Evolutionary conservation across 2,888 invertebrate genomes (phyloP), one percentile per base, ranked within the genome.

Genomic region (Dicyrtomina minuta): DNA sequence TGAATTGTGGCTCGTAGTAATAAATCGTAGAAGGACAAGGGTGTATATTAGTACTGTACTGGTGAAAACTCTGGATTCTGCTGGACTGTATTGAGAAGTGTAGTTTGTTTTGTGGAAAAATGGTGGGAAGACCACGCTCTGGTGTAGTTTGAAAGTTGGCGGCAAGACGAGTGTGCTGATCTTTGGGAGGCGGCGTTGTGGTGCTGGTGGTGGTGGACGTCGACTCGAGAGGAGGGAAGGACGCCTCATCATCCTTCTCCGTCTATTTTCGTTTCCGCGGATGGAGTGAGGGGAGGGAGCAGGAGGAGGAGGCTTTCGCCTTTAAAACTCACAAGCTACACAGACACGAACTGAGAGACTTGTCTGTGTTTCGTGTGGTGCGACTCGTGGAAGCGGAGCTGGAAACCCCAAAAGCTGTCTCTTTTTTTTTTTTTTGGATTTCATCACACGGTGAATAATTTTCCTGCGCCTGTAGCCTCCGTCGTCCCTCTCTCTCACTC

Each of bases 71-170:
- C n/a, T n/a, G n/a, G n/a, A n/a, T n/a, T n/a, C n/a, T n/a, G n/a
- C n/a, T n/a, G n/a, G n/a, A n/a, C n/a, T n/a, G n/a, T n/a, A n/a
- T n/a, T n/a, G 4, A 33, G 4, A 5, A 33, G 33, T 33, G 4
- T 33, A 33, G 33, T 33, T 8, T 33, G 33, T 33, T 33, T 3
- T 33, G 24, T 15, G 27, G 55, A 39, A 58, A 58, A 58, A 58
- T 39, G 58, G 58, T 33, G 58, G 58, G 58, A 58, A 58, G 58
- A 55, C 58, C 58, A 58, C 33, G 58, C 58, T 58, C 33, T 8
- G 33, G 24, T 10, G 15, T 12, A 39, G 22, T 33, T 58, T 58
- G 58, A 58, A 58, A 39, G 58, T 58, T 58, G 58, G 58, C 58
- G 58, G n/a, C n/a, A 20, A 46, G 20, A n/a, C n/a, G n/a, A n/a